Conservation (phyloP, 2,888 invertebrate genomes). For the Drosophila borealis region DNA sequence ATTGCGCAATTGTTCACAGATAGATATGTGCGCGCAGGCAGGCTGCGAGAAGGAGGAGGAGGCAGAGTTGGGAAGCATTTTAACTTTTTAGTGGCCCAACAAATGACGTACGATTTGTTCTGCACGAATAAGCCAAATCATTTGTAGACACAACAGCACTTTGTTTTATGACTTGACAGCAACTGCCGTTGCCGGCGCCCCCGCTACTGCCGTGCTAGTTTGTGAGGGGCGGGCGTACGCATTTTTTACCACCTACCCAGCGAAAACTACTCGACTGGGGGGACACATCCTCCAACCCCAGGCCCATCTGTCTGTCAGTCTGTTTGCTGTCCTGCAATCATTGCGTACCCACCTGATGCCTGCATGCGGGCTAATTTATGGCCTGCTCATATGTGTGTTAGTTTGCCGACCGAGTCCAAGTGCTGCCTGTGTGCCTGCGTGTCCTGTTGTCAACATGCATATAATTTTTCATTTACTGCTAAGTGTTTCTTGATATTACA, state of each 20-base stretch:
- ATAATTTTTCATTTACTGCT: constrained; percentile 72
- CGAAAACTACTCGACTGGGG: constrained; percentile 32
- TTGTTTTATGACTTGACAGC: constrained; percentile 75
- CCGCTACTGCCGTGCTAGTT: constrained; percentile 5
- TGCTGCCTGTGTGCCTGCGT: constrained; percentile 8
- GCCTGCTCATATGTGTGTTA: constrained; percentile 61
- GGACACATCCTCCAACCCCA: constrained; percentile 1
- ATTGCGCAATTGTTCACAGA: constrained; percentile 73
- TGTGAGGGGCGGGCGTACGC: constrained; percentile 25
- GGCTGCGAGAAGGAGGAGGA: not conserved
- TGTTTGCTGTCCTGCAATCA: constrained; percentile 30
- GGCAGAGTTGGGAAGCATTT: constrained; percentile 23
- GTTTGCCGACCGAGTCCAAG: constrained; percentile 18
- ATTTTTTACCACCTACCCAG: constrained; percentile 63
- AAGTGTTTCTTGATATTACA: constrained; percentile 70
- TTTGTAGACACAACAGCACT: constrained; percentile 75
- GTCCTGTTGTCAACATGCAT: constrained; percentile 59
- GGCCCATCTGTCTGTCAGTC: constrained; percentile 24
- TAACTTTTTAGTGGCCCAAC: constrained; percentile 75
- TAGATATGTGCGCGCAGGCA: constrained; percentile 16
- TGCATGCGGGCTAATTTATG: constrained; percentile 79
- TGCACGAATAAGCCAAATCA: constrained; percentile 79
- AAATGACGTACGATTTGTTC: constrained; percentile 79
- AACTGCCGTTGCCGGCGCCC: constrained; percentile 25
- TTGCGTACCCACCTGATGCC: constrained; percentile 53